A percentile compares a stretch with the other conserved stretches of the same genome.
Conservation (phyloP, 1,140 invertebrate genomes). For the Stenopsyche tienmushanensis region DNA sequence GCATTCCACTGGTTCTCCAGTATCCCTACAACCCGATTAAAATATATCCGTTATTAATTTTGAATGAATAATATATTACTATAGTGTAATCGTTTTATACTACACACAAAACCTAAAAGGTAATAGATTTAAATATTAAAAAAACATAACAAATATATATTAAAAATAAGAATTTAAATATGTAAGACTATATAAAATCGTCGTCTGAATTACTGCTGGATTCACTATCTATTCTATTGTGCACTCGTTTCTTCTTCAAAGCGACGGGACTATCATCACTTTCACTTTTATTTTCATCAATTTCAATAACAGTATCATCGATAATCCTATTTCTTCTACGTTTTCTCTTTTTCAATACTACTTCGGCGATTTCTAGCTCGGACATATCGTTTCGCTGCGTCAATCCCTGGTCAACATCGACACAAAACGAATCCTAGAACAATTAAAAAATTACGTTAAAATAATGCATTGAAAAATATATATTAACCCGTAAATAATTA, state of each 20-base stretch:
- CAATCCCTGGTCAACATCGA: conserved; percentile 50
- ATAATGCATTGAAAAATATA: conserved; percentile 11
- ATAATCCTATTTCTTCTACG: conserved; percentile 41
- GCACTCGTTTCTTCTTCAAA: conserved; percentile 25
- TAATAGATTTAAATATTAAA: too few relatives aligned
- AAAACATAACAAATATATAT: too few relatives aligned
- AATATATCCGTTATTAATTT: too few relatives aligned
- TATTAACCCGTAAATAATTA: neutral
- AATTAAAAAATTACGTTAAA: conserved; percentile 29
- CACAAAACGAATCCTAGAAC: conserved; percentile 54
- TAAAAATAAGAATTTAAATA: too few relatives aligned
- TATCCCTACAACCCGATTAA: too few relatives aligned
- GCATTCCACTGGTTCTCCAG: too few relatives aligned
- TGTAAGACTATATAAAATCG: too few relatives aligned
- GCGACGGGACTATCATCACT: conserved; percentile 25
- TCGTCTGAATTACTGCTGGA: conserved; percentile 26
- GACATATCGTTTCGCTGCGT: conserved; percentile 51
- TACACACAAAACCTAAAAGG: too few relatives aligned
- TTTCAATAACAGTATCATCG: conserved; percentile 17
- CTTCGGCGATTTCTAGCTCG: conserved; percentile 52
- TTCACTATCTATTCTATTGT: conserved; percentile 31
- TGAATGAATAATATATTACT: too few relatives aligned
- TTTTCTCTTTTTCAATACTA: conserved; percentile 46
- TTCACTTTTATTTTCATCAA: neutral
- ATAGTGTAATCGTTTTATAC: too few relatives aligned